Evolutionary conservation across 1,140 invertebrate species (phyloP), one percentile per base, ranked within the genome.

Genomic region (Pseudomyrmex concolor): DNA sequence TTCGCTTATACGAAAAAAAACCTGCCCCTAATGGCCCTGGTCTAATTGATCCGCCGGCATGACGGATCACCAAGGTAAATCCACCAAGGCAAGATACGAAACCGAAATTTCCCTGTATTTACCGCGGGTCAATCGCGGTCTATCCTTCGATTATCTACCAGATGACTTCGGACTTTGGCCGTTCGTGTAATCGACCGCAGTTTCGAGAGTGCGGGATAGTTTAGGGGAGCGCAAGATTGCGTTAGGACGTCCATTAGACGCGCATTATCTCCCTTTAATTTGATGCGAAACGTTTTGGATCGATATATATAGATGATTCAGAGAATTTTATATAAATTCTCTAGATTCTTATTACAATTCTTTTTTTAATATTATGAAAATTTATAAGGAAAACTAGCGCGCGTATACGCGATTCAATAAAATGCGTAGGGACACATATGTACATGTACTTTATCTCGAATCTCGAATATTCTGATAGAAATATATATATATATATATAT

Each of bases 21-120:
- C 13, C 62, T 9, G 19, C 10, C 15, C 10, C 17, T 13, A 1
- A 45, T 45, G 43, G 22, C 57, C 10, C 25, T n/a, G 13, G 19
- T 25, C 45, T 17, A 51, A 68, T 68, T 57, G 17, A 70, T 68
- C 48, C 48, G 15, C 2, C 43, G 19, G 15, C 60, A 54, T 54
- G 73, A 66, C 54, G 43, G 43, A 70, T 3, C 25, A 78, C 43
- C 19, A 78, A 70, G 76, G 64, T 78, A 70, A 78, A 78, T 57
- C 51, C 17, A 2, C 25, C 13, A 10, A 5, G 9, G 17, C 34
- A 43, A 68, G 34, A 57, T 48, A 17, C 48, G 13, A n/a, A 54
- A 77, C 51, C 50, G 50, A 68, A 78, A 78, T 78, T 51, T 54
- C 72, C 2, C 22, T 19, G 59, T 64, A 13, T 45, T 70, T 78